Base-by-base conservation (phyloP, 2,888 invertebrate genomes). In the Ectemnius cavifrons region DNA sequence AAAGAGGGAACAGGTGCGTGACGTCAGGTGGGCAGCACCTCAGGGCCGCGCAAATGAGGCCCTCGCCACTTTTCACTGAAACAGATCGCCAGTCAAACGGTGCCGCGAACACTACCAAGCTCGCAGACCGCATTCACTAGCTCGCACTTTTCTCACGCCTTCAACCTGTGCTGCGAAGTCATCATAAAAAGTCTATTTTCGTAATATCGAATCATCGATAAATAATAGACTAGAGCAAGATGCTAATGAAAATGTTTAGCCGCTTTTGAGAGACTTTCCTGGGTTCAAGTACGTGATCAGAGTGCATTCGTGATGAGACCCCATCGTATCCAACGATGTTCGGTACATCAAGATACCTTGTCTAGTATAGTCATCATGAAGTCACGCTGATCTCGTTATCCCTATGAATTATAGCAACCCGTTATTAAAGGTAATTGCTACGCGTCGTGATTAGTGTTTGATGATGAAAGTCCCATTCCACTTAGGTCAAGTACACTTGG, bases 1-100 rank as follows among this genome's bases (percentile, higher is more conserved):
- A 79, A 72, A 83, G 86, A 83, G 84, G 85, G 87, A 89, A 89
- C 90, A 90, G 90, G 90, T 90, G 90, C 87, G 86, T 90, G 88
- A 89, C 89, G 89, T 90, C 90, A 89, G 89, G 89, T 90, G 90
- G 90, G 88, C 88, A 87, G 88, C 84, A 81, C 85, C 83, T 86
- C 87, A 87, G 88, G 87, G 87, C 86, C 87, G 84, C 84, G 83
- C 81, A 83, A 84, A 83, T 82, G 80, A 83, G 84, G 84, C 71
- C 77, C 81, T 78, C 70, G 69, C 75, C 73, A 78, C 81, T 78
- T 78, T 83, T 83, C 81, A 73, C 77, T 75, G 76, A 79, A 83
- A 83, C 77, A 83, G 80, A 83, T 83, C 83, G 78, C 66, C 71
- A 78, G 77, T 82, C 80, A 79, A 78, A 80, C 77, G 83, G 67